These are phyloP conservation scores for Dichetophora obliterata DNA, from an alignment of 2,888 invertebrate genomes.

Conservation along the genomic window DNA sequence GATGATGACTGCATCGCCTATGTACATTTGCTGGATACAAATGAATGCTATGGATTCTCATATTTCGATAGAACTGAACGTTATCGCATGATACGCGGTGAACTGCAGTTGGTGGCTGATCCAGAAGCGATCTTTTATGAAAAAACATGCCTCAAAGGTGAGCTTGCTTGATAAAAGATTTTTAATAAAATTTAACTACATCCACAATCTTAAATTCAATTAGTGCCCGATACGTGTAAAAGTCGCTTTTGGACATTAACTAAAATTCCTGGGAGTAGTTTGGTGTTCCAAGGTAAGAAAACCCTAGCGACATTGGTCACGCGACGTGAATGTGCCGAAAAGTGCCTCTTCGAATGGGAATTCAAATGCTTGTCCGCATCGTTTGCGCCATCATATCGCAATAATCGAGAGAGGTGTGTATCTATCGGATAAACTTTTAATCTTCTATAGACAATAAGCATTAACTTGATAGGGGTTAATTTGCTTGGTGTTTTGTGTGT, in stretches of 20 bases:
- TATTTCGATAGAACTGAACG: constrained; percentile 57
- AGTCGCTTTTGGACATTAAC: constrained; percentile 82
- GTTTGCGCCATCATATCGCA: constrained; percentile 70
- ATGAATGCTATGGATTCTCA: constrained; percentile 67
- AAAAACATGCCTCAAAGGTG: constrained; percentile 67
- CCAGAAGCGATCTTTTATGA: constrained; percentile 67
- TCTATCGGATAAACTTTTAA: neutral
- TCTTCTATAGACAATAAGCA: too few relatives aligned
- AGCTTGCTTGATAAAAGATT: constrained; percentile 32
- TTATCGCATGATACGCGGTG: constrained; percentile 57
- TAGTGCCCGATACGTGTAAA: constrained; percentile 73
- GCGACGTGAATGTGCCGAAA: constrained; percentile 78
- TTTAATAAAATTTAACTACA: neutral
- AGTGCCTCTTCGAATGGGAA: constrained; percentile 72
- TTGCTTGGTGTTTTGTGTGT: too few relatives aligned
- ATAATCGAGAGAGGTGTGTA: constrained; percentile 67
- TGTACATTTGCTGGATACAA: constrained; percentile 63
- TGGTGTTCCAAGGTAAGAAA: constrained; percentile 77
- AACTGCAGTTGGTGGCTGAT: constrained; percentile 63
- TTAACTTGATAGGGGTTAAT: too few relatives aligned
- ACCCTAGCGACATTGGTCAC: constrained; percentile 75
- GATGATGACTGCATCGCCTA: constrained; percentile 67
- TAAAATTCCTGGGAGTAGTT: constrained; percentile 80
- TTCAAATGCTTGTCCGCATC: constrained; percentile 74
- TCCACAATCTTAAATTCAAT: neutral